Evolutionary conservation across 2,888 invertebrate genomes (phyloP).

Genomic region (Philereme transversata): DNA sequence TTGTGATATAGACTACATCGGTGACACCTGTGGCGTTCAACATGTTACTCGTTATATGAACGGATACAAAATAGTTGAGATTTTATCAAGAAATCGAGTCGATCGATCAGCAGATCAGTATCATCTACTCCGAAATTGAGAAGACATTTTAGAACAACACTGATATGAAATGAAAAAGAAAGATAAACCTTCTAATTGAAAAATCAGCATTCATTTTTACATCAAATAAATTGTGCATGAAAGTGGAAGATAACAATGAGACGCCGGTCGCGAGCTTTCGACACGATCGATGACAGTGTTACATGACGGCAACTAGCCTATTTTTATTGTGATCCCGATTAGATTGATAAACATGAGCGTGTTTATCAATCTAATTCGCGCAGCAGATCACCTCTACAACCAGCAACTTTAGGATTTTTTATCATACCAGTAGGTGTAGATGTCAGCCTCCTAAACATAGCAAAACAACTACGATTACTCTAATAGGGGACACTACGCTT

Average conservation of each 20-base stretch:
- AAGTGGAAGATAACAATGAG: constrained; percentile 37
- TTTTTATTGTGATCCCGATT: constrained; percentile 67
- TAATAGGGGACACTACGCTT: constrained; percentile 20
- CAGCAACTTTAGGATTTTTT: constrained; percentile 44
- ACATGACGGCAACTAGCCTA: constrained; percentile 65
- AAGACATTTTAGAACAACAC: too few relatives aligned
- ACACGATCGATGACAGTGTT: constrained; percentile 60
- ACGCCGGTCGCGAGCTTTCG: constrained; percentile 26
- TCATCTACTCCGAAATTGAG: too few relatives aligned
- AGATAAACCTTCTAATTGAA: not conserved
- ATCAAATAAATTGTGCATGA: constrained; percentile 37
- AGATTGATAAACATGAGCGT: constrained; percentile 61
- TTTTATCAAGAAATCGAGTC: too few relatives aligned
- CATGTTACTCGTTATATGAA: too few relatives aligned
- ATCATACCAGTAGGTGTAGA: constrained; percentile 42
- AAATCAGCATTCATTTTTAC: constrained; percentile 15
- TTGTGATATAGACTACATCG: too few relatives aligned
- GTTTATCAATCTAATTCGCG: constrained; percentile 22
- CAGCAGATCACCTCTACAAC: constrained; percentile 24
- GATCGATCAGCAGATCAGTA: too few relatives aligned
- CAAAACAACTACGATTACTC: constrained; percentile 25
- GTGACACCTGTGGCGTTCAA: too few relatives aligned
- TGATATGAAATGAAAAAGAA: not conserved
- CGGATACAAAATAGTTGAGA: too few relatives aligned
- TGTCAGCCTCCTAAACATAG: constrained; percentile 18